Base-by-base conservation (phyloP, 2,113 vertebrate species). In the Hypanus sabinus region DNA sequence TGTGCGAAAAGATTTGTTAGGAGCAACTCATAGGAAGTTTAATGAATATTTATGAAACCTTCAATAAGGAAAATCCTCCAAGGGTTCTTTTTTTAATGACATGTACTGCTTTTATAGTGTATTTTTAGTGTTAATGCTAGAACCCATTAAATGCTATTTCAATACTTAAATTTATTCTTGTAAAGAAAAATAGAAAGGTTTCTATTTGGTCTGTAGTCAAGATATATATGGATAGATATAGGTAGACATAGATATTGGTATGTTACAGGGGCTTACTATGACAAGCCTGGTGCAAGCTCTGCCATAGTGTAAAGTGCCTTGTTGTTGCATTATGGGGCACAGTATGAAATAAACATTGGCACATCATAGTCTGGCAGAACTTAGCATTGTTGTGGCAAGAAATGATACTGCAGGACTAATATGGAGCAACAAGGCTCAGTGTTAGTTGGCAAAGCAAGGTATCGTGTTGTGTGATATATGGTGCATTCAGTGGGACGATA, bases 31-130 rank as follows among this genome's bases (percentile, higher is more conserved):
- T n/a, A 24, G 83, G n/a, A 62, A 62, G 57, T 62, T 88, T 88
- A 88, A 88, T 88, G 83, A 88, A 88, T 88, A 88, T 88, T 88
- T 88, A 88, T 88, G 55, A 88, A 62, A 62, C 57, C 30, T 62
- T 62, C 27, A 62, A 88, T 46, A 22, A 57, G 55, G 83, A 62
- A 88, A 88, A 62, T n/a, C 57, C 27, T 88, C 24, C 10, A 60
- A 88, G 83, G 75, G 30, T 87, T 87, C 14, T 83, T 88, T 62
- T 60, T 62, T n/a, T n/a, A n/a, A 62, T 88, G 30, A 14, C 57
- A 60, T 9, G 57, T 62, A 55, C 27, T n/a, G 83, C 83, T 60
- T 60, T 87, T 60, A 85, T 87, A 27, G 12, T 88, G 83, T 27
- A n/a, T 62, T 62, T 88, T 62, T 88, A 33, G 57, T 62, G 57